Conservation (phyloP, 1,140 invertebrate genomes). For the Scaptomyza graminum region DNA sequence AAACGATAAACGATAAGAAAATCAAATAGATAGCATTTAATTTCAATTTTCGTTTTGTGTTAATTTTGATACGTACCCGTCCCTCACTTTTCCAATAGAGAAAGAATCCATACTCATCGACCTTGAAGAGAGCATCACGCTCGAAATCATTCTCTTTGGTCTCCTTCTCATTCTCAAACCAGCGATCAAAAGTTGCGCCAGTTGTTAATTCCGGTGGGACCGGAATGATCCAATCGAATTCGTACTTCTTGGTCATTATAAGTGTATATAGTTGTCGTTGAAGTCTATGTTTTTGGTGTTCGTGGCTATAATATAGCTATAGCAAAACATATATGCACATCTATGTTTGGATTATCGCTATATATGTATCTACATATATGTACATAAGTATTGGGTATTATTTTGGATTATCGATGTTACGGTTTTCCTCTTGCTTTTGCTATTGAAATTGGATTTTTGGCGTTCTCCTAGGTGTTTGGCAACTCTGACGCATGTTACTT, state of each 20-base stretch:
- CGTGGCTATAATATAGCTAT: constrained; percentile 13
- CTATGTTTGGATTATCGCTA: not conserved
- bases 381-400: not conserved
- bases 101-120: constrained; percentile 99
- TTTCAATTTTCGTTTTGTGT: not conserved
- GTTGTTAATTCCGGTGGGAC: constrained; percentile 94
- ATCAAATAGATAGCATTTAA: not conserved
- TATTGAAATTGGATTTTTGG: not conserved
- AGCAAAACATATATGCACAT: constrained; percentile 33
- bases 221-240: constrained; percentile 98
- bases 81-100: constrained; percentile 99
- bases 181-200: constrained; percentile 94
- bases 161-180: constrained; percentile 98
- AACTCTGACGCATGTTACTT: constrained; percentile 27
- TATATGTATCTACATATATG: constrained; percentile 1
- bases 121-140: constrained; percentile 94
- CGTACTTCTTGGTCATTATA: constrained; percentile 98
- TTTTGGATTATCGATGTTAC: constrained; percentile 7
- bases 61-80: constrained; percentile 88
- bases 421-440: not conserved
- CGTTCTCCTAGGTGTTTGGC: constrained; percentile 23
- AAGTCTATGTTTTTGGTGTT: constrained; percentile 13
- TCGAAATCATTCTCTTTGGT: constrained; percentile 89
- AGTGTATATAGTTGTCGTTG: constrained; percentile 24
- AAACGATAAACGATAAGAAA: constrained; percentile 14